These are phyloP conservation scores for Amphipyra berbera DNA, from an alignment of 2,888 invertebrate species.

Conservation along the genomic window DNA sequence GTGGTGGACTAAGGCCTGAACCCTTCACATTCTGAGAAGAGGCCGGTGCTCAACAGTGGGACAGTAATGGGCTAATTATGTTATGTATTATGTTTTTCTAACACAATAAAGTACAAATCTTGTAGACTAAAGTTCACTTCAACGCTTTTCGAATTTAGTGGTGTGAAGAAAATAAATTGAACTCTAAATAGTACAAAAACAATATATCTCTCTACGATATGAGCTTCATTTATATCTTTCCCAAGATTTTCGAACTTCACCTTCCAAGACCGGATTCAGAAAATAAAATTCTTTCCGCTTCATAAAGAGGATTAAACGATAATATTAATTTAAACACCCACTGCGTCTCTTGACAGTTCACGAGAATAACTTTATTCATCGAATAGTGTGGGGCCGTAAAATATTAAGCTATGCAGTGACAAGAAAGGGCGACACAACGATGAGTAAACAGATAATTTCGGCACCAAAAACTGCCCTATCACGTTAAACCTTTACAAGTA, in stretches of 20 bases:
- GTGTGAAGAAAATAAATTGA: no score
- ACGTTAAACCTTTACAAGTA: constrained; percentile 41
- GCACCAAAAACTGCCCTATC: constrained; percentile 19
- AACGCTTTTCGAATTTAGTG: no score
- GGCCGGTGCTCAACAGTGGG: no score
- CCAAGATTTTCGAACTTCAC: constrained; percentile 1
- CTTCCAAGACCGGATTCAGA: constrained; percentile 6
- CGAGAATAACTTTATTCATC: constrained; percentile 47
- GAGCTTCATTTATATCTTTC: no score
- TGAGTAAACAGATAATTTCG: constrained; percentile 34
- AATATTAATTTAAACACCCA: constrained; percentile 46
- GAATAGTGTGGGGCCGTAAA: constrained; percentile 34
- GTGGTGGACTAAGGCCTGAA: no score
- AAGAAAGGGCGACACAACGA: constrained; percentile 48
- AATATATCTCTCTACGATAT: no score
- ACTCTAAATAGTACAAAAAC: no score
- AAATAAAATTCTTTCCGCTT: constrained; percentile 21
- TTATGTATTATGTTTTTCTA: no score
- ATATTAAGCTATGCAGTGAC: constrained; percentile 36
- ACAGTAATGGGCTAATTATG: no score
- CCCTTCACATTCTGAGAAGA: no score
- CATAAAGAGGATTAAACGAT: constrained; percentile 30
- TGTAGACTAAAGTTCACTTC: no score
- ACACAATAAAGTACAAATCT: no score
- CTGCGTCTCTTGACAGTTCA: constrained; percentile 30